phyloP scores from a whole-genome alignment of 2,797 vertebrate species.

The Enoplosus armatus region DNA sequence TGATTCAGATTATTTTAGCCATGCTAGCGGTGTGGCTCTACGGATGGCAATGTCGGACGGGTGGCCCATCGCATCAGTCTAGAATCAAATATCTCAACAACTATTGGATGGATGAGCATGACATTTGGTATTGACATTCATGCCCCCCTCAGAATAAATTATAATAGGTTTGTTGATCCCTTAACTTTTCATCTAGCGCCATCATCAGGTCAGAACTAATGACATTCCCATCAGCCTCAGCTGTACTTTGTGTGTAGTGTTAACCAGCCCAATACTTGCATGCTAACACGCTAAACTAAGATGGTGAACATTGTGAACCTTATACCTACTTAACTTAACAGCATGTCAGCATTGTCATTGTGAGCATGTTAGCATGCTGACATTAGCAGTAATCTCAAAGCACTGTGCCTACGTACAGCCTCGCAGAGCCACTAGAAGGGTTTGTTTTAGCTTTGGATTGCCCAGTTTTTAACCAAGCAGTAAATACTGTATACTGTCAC shows the following conservation, averaged over 20 bases:
- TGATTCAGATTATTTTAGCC: not conserved
- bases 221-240: too few species aligned
- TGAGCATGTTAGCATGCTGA: constrained; percentile 3
- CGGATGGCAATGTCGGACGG: not conserved
- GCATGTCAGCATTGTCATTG: not conserved
- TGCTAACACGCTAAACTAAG: too few species aligned
- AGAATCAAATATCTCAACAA: not conserved
- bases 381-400: too few species aligned
- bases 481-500: not conserved
- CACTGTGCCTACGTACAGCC: too few species aligned
- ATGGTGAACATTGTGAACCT: too few species aligned
- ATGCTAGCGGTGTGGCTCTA: too few species aligned
- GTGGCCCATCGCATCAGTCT: not conserved
- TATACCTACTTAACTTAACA: not conserved
- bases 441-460: not conserved
- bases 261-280: too few species aligned
- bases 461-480: not conserved
- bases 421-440: too few species aligned
- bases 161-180: too few species aligned
- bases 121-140: not conserved
- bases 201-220: too few species aligned
- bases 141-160: not conserved
- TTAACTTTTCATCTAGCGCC: too few species aligned
- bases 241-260: too few species aligned
- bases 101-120: not conserved